Base-by-base conservation (phyloP, 2,113 vertebrate genomes). In the Caracal caracal region DNA sequence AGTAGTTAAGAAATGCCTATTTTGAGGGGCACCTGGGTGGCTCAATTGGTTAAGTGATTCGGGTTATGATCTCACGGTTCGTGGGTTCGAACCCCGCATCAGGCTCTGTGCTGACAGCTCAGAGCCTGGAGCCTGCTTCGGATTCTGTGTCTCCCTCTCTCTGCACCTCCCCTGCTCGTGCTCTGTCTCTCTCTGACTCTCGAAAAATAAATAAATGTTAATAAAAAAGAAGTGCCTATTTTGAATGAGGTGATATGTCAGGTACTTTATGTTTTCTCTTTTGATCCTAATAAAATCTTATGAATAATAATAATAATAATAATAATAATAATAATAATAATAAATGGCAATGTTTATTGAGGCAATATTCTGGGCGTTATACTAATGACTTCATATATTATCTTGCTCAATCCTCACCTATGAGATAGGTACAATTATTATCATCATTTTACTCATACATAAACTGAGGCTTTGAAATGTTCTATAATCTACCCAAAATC, bases 201-300 rank as follows among this genome's bases (percentile, higher is more conserved):
- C 1, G 1, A 43, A 9, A 43, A 43, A 43, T 43, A 43, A 43
- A 43, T 43, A 43, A 43, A 43, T 43, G 43, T 43, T 43, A 43
- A 43, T 43, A 43, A 43, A 43, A 9, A 43, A 43, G 43, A 94
- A 83, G 63, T n/a, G 24, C 19, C 51, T 90, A 30, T 61, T 88
- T 28, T 84, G 33, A 79, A 5, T 16, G 86, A 82, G 10, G 35
- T 87, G 68, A n/a, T 84, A 71, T 70, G 63, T n/a, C 24, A 85
- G 2, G 40, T 61, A 43, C 35, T 94, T 81, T 94, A 43, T 17
- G n/a, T 22, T 73, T 33, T 56, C 19, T 95, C 13, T 20, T 78
- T 90, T 87, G 88, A 96, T 75, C 17, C 56, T 80, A 68, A 83
- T 83, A 83, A 86, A 94, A 75, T 7, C 8, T 76, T 75, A 47